phyloP scores from a whole-genome alignment of 2,888 invertebrate genomes.

The Plebejus anna region DNA sequence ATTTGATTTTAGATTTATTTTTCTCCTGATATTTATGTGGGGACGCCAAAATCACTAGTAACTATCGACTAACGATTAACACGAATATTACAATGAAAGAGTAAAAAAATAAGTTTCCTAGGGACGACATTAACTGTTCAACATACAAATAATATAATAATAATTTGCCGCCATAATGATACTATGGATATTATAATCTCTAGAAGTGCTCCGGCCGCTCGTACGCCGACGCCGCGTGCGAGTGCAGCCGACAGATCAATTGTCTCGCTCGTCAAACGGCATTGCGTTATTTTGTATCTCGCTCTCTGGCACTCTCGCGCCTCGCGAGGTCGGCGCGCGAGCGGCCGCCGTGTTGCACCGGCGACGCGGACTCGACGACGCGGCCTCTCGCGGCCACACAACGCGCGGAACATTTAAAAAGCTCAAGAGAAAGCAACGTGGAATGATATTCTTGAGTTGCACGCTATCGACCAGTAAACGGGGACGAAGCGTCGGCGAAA shows the following conservation, averaged over 20 bases:
- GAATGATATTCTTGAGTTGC: conserved; percentile 11
- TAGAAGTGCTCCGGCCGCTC: background rate
- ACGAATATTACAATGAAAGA: conserved; percentile 3
- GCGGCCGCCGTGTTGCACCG: background rate
- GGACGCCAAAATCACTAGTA: conserved; percentile 19
- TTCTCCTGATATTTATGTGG: background rate
- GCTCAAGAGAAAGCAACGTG: conserved; percentile 11
- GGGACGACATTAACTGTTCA: background rate
- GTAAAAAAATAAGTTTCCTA: conserved; percentile 10
- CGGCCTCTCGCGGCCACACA: conserved; percentile 22
- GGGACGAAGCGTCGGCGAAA: background rate
- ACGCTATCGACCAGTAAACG: background rate
- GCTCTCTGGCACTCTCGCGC: background rate
- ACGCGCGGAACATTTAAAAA: conserved; percentile 27
- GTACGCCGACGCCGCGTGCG: background rate
- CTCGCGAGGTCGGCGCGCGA: background rate
- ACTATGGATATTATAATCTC: background rate
- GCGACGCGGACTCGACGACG: conserved; percentile 14
- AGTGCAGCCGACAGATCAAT: background rate
- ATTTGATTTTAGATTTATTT: background rate
- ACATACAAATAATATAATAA: background rate
- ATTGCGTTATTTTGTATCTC: too few relatives aligned
- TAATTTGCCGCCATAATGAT: background rate
- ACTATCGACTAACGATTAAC: conserved; percentile 7
- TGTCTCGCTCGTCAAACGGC: too few relatives aligned